These are phyloP conservation scores for Leptosomus discolor DNA, from an alignment of 2,113 vertebrate genomes.

Conservation along the genomic window DNA sequence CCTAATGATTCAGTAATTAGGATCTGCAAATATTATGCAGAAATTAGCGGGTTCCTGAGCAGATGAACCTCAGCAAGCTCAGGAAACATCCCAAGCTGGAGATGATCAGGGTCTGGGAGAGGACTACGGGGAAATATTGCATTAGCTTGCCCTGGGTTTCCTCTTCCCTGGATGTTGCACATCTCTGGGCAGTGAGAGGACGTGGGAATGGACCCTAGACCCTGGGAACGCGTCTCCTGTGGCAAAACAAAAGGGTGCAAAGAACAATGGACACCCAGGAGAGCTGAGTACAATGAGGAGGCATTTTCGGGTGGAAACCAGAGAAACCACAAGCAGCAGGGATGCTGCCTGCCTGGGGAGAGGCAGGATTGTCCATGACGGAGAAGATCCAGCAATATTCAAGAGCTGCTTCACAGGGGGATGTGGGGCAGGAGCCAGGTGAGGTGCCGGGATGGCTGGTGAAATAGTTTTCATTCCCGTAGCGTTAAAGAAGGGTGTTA, in stretches of 20 bases:
- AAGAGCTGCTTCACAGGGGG: neutral
- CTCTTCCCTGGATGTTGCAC: neutral
- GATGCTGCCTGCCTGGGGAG: neutral
- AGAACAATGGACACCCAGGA: neutral
- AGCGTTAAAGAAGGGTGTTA: neutral
- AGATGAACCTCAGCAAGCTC: neutral
- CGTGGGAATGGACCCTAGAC: neutral
- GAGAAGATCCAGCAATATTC: neutral
- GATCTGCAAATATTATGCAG: neutral
- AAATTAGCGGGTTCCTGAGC: neutral
- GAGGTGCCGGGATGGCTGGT: neutral
- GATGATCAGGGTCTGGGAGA: neutral
- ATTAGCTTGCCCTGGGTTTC: neutral
- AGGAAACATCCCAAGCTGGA: fast-evolving
- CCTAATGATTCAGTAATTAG: neutral
- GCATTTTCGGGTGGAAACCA: neutral
- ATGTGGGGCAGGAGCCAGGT: neutral
- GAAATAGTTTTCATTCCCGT: neutral
- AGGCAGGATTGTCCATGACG: too few relatives aligned
- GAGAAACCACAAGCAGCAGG: neutral
- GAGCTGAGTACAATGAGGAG: neutral
- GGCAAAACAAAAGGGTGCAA: neutral
- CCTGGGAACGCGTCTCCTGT: neutral
- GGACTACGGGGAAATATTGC: neutral
- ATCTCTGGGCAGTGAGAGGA: fast-evolving